Percentiles rank a stretch among this genome's conserved stretches.
Evolutionary conservation across 1,140 invertebrate species (phyloP).

Genomic region (Brachionus paranguensis): DNA sequence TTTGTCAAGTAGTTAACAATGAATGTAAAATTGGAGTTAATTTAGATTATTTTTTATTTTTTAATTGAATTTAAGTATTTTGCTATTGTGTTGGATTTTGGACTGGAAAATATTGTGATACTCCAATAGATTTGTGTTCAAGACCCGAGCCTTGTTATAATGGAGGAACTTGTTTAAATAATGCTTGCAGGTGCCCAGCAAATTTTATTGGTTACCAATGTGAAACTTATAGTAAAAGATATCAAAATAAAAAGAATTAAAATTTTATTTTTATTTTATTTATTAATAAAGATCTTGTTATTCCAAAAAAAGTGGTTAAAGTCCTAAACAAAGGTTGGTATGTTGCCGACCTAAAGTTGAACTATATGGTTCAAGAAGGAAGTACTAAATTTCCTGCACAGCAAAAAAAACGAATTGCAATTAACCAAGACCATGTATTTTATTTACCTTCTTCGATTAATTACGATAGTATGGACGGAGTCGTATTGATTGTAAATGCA

Average conservation of each 20-base stretch:
- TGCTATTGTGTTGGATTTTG: conserved; percentile 39
- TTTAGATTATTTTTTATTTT: background rate
- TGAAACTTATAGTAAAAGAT: conserved; percentile 23
- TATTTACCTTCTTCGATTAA: conserved; percentile 4
- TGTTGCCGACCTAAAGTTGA: background rate
- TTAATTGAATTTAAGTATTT: background rate
- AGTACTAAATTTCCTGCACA: background rate
- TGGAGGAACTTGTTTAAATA: conserved; percentile 24
- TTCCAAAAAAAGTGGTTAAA: conserved; percentile 17
- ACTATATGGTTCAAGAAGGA: conserved; percentile 28
- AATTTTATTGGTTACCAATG: conserved; percentile 39
- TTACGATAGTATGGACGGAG: background rate
- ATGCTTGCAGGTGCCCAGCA: conserved; percentile 5
- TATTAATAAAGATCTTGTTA: background rate
- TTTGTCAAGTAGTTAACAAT: background rate
- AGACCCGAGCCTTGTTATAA: conserved; percentile 15
- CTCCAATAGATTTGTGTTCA: background rate
- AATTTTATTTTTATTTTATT: background rate
- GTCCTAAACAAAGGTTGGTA: conserved; percentile 36
- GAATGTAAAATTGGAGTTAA: background rate
- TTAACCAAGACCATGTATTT: background rate
- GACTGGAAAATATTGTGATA: conserved; percentile 27
- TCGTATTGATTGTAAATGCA: background rate
- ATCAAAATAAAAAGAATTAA: background rate
- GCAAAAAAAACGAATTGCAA: background rate